A percentile compares a stretch with the other conserved stretches of the same genome.
Conservation (phyloP, 2,797 vertebrate genomes). For the Smutsia gigantea region DNA sequence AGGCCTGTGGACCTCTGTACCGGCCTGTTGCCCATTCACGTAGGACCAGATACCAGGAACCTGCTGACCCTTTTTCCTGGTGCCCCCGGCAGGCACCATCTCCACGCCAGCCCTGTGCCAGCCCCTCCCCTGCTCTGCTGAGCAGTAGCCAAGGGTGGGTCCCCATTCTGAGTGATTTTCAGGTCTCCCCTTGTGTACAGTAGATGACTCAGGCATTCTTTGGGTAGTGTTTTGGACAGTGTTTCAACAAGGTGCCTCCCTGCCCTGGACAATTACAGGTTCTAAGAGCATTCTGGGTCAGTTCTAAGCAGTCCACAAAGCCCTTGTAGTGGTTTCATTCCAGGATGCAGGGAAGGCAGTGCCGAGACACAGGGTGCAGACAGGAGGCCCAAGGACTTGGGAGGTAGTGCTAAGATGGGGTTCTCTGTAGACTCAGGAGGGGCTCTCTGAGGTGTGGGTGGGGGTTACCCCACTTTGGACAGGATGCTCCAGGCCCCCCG, state of each 20-base stretch:
- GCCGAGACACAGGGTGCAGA: background rate
- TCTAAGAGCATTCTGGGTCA: background rate
- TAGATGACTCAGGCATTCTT: background rate
- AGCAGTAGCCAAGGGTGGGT: background rate
- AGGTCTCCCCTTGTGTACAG: background rate
- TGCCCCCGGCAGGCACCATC: background rate
- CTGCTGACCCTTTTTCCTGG: background rate
- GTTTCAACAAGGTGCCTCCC: background rate
- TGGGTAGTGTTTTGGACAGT: background rate
- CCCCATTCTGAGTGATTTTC: background rate
- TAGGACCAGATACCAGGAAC: background rate
- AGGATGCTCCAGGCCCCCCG: background rate
- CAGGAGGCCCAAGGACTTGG: background rate
- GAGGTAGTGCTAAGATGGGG: background rate
- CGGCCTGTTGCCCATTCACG: no score
- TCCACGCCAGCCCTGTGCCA: no score
- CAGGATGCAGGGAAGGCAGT: background rate
- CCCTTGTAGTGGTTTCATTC: background rate
- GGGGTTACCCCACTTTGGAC: background rate
- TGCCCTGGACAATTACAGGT: background rate
- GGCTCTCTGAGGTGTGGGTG: background rate
- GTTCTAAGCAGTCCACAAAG: background rate
- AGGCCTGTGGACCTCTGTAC: no score
- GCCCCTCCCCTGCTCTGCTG: background rate
- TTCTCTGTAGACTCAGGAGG: background rate